Evolutionary conservation across 2,797 vertebrate species (phyloP).

Genomic region (Esox masquinongy): DNA sequence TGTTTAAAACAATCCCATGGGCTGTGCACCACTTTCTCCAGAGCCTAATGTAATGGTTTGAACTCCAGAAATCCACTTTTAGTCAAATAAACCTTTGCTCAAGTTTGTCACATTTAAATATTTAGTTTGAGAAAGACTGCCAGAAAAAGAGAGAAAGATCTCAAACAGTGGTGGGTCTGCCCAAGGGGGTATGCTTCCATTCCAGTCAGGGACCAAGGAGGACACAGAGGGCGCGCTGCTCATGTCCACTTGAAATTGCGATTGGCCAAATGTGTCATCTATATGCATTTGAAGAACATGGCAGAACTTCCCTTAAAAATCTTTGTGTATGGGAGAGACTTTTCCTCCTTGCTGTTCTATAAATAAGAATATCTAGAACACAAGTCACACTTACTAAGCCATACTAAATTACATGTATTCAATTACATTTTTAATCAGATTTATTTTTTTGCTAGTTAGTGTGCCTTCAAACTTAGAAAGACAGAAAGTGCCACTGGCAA

Average conservation of each 20-base stretch:
- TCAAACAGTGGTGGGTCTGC: constrained; percentile 38
- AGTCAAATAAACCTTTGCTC: constrained; percentile 68
- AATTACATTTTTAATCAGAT: not conserved
- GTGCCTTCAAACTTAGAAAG: not conserved
- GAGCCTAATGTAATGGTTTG: constrained; percentile 49
- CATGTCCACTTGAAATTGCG: constrained; percentile 38
- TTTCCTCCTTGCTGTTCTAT: not conserved
- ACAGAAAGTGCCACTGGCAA: not conserved
- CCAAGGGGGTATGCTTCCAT: constrained; percentile 28
- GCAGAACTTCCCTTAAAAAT: constrained; percentile 32
- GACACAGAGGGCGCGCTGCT: constrained; percentile 5
- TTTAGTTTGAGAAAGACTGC: constrained; percentile 62
- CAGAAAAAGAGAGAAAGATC: constrained; percentile 44
- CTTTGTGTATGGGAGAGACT: not conserved
- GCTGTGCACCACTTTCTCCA: constrained; percentile 36
- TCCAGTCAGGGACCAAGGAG: constrained; percentile 20
- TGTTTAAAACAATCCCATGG: constrained; percentile 16
- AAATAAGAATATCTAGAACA: constrained; percentile 10
- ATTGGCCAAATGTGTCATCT: constrained; percentile 33
- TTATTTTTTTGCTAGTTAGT: not conserved
- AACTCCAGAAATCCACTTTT: constrained; percentile 47
- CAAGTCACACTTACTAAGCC: constrained; percentile 39
- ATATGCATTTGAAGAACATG: constrained; percentile 27
- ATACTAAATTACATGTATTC: not conserved
- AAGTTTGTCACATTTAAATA: constrained; percentile 71